These are phyloP conservation scores for Zaprionus ornatus DNA, from an alignment of 1,140 invertebrate species.

Conservation along the genomic window DNA sequence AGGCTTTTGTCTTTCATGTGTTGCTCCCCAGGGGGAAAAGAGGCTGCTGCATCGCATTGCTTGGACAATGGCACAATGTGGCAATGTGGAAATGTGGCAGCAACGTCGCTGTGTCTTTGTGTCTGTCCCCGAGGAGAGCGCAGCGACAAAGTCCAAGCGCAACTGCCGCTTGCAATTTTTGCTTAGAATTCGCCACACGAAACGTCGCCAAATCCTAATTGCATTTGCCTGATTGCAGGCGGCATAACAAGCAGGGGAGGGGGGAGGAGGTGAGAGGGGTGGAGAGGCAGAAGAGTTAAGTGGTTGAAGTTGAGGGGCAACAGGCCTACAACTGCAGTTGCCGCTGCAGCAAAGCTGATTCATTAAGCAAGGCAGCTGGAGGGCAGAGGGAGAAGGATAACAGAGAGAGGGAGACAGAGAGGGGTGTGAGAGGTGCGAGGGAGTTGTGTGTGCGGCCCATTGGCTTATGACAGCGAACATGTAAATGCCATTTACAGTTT, in stretches of 20 bases:
- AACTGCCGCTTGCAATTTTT: constrained; percentile 24
- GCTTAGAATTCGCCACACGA: constrained; percentile 65
- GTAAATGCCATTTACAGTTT: constrained; percentile 80
- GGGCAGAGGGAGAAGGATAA: background rate
- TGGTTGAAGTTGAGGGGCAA: background rate
- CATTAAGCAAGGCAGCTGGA: constrained; percentile 52
- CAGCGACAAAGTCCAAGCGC: constrained; percentile 9
- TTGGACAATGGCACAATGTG: constrained; percentile 33
- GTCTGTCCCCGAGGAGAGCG: constrained; percentile 23
- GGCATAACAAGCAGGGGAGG: constrained; percentile 1
- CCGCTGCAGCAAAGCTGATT: constrained; percentile 57
- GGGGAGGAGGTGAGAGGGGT: background rate
- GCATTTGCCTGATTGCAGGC: constrained; percentile 76
- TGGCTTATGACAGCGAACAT: constrained; percentile 77
- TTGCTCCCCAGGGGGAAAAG: constrained; percentile 19
- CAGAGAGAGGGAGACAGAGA: background rate
- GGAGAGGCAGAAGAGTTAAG: no score
- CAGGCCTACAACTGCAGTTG: constrained; percentile 35
- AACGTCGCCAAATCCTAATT: constrained; percentile 74
- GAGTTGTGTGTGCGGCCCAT: constrained; percentile 21
- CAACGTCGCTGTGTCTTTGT: background rate
- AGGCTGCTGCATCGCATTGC: background rate
- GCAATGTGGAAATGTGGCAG: no score
- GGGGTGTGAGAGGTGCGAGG: background rate
- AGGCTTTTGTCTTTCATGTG: constrained; percentile 48